Conservation (phyloP, 2,797 vertebrate genomes). For the Spea hammondii region DNA sequence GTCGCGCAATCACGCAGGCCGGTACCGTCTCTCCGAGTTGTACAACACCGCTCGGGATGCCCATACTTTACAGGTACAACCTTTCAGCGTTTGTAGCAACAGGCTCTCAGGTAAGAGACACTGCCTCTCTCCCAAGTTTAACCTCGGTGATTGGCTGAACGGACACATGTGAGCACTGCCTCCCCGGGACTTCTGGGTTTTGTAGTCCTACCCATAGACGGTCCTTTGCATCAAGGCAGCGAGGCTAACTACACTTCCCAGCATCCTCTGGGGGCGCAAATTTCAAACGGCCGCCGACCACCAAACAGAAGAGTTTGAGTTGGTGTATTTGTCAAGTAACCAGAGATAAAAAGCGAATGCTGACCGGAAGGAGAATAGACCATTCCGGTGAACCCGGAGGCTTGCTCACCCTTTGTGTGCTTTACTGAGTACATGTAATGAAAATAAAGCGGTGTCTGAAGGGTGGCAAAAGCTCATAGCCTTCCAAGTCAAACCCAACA, state of each 20-base stretch:
- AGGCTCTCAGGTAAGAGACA: slow-evolving; percentile 29
- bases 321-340: too few relatives aligned
- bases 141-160: not conserved
- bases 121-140: slow-evolving; percentile 4
- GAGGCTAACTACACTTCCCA: slow-evolving; percentile 11
- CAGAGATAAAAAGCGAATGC: too few relatives aligned
- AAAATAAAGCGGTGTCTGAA: too few relatives aligned
- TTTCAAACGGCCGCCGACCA: not conserved
- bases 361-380: too few relatives aligned
- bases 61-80: not conserved
- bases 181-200: not conserved
- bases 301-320: not conserved
- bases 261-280: not conserved
- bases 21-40: not conserved
- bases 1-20: not conserved
- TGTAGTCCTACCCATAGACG: not conserved
- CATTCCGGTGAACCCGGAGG: too few relatives aligned
- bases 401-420: too few relatives aligned
- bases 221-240: too few relatives aligned
- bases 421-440: too few relatives aligned
- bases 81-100: slow-evolving; percentile 43
- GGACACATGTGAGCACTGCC: not conserved
- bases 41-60: not conserved
- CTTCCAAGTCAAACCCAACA: too few relatives aligned
- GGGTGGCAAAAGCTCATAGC: too few relatives aligned